Conservation (phyloP, 2,888 invertebrate species). For the Ceriagrion tenellum region DNA sequence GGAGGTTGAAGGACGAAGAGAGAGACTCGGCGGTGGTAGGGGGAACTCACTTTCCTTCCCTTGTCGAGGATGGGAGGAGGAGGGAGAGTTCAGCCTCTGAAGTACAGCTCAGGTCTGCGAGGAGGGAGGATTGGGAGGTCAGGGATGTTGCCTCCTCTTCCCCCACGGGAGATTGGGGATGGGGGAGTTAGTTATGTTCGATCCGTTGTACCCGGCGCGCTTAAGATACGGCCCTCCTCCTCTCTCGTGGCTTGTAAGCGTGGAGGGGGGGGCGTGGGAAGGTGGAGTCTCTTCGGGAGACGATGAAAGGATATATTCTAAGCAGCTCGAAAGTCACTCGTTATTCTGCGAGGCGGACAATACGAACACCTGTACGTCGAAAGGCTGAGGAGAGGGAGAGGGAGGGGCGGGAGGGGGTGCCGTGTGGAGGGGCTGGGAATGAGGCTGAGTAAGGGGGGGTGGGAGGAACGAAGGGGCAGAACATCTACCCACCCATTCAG, state of each 20-base stretch:
- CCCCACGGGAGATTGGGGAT: not conserved
- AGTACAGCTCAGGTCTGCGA: no score
- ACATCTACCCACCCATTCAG: not conserved
- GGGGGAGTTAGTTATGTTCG: conserved; percentile 7
- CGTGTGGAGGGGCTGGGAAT: not conserved
- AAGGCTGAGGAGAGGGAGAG: not conserved
- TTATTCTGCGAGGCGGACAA: conserved; percentile 59
- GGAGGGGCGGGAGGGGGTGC: not conserved
- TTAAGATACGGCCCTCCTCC: not conserved
- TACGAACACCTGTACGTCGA: conserved; percentile 58
- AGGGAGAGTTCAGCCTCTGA: not conserved
- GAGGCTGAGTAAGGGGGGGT: not conserved
- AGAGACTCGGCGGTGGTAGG: no score
- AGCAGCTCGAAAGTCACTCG: conserved; percentile 63
- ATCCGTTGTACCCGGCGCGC: not conserved
- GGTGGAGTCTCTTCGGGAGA: conserved; percentile 14
- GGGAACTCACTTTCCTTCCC: not conserved
- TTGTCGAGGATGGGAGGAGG: not conserved
- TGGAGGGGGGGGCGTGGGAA: not conserved
- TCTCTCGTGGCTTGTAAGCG: not conserved
- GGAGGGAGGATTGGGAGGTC: not conserved
- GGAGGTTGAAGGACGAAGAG: not conserved
- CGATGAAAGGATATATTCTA: conserved; percentile 37
- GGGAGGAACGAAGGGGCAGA: not conserved
- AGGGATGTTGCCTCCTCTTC: not conserved